phyloP scores from a whole-genome alignment of 2,113 vertebrate species.

The Lasiurus cinereus region DNA sequence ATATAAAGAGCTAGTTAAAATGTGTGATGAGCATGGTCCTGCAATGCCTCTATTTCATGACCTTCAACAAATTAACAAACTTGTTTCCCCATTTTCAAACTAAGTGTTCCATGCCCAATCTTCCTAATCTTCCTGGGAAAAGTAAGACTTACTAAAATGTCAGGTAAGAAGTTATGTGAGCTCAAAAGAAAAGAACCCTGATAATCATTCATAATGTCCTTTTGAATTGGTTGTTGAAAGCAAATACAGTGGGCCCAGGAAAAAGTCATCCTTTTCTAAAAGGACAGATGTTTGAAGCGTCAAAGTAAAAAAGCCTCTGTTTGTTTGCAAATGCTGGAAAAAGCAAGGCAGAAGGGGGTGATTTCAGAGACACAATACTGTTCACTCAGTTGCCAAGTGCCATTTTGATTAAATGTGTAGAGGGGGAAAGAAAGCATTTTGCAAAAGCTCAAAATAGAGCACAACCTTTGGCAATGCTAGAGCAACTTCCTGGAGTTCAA shows the following conservation, averaged over 20 bases:
- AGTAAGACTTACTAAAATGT: conserved; percentile 41
- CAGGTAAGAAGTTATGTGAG: conserved; percentile 48
- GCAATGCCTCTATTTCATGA: neutral
- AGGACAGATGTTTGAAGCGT: conserved; percentile 63
- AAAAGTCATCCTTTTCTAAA: conserved; percentile 42
- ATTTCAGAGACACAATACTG: conserved; percentile 76
- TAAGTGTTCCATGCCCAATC: neutral
- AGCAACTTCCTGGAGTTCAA: conserved; percentile 82
- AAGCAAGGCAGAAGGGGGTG: conserved; percentile 70
- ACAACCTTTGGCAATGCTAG: conserved; percentile 76
- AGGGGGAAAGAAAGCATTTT: conserved; percentile 42
- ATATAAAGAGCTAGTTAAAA: neutral
- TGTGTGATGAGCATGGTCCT: neutral
- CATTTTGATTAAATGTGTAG: conserved; percentile 78
- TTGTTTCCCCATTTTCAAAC: neutral
- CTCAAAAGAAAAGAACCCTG: conserved; percentile 31
- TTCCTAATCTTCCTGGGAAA: conserved; percentile 13
- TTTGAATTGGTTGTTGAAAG: conserved; percentile 54
- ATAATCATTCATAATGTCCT: conserved; percentile 8
- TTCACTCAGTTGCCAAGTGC: conserved; percentile 78
- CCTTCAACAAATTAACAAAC: neutral
- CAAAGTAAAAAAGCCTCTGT: conserved; percentile 69
- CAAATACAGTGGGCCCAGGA: conserved; percentile 4
- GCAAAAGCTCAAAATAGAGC: conserved; percentile 81
- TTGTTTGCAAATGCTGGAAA: conserved; percentile 76